phyloP scores from a whole-genome alignment of 2,888 invertebrate species.

The Vesta saturnalis region DNA sequence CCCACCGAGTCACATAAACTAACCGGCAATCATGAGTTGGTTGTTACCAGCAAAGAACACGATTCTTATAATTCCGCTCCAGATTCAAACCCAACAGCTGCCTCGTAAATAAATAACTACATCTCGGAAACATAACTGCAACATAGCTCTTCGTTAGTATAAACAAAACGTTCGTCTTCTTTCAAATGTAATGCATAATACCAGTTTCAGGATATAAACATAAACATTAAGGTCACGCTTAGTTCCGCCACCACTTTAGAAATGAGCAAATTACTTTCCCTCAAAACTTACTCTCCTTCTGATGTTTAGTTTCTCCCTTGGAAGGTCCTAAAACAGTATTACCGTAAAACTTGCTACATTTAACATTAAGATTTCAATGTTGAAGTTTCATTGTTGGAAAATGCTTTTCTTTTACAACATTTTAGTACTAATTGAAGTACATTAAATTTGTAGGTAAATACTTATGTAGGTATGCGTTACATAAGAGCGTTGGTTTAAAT shows the following conservation, averaged over 20 bases:
- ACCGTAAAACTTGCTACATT: slow-evolving; percentile 17
- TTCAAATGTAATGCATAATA: slow-evolving; percentile 16
- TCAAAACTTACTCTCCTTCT: slow-evolving; percentile 22
- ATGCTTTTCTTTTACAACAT: background rate
- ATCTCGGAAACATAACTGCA: slow-evolving; percentile 46
- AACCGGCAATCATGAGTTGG: slow-evolving; percentile 50
- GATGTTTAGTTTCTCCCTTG: slow-evolving; percentile 17
- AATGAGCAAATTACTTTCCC: slow-evolving; percentile 27
- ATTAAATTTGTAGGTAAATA: too few species aligned
- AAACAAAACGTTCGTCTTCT: slow-evolving; percentile 29
- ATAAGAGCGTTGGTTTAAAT: too few species aligned
- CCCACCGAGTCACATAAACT: slow-evolving; percentile 50
- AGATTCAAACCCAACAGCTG: slow-evolving; percentile 46
- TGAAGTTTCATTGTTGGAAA: slow-evolving; percentile 9
- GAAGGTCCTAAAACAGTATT: slow-evolving; percentile 15
- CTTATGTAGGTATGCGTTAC: too few species aligned
- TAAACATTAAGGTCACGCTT: slow-evolving; percentile 31
- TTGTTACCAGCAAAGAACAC: slow-evolving; percentile 49
- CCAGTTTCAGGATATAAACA: slow-evolving; percentile 25
- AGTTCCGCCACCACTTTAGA: slow-evolving; percentile 26
- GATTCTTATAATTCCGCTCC: slow-evolving; percentile 50
- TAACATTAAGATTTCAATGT: slow-evolving; percentile 8
- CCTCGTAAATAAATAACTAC: slow-evolving; percentile 47
- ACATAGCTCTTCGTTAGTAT: slow-evolving; percentile 40
- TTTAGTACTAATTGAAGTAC: slow-evolving; percentile 13